Conservation (phyloP, 2,113 vertebrate species). For the Phylloscopus trochilus region DNA sequence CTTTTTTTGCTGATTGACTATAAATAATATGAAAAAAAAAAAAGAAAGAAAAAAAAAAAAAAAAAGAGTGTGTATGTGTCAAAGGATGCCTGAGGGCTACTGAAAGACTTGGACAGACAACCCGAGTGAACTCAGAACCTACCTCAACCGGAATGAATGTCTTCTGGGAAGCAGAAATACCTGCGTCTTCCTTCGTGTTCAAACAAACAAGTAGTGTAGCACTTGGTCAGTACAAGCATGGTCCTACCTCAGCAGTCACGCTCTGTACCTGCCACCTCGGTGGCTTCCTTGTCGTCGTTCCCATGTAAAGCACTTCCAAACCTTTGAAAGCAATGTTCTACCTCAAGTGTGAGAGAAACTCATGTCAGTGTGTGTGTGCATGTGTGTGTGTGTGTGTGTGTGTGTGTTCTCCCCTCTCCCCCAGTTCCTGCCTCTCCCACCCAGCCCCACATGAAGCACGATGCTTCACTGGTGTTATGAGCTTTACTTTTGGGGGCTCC, state of each 20-base stretch:
- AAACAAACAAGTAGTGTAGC: slow-evolving; percentile 62
- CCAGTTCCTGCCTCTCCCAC: slow-evolving; percentile 5
- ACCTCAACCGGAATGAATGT: slow-evolving; percentile 99
- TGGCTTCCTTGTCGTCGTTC: slow-evolving; percentile 28
- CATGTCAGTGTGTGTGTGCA: background rate
- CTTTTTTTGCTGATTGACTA: slow-evolving; percentile 68
- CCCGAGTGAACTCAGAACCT: slow-evolving; percentile 84
- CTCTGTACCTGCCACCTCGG: slow-evolving; percentile 68
- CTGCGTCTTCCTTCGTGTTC: slow-evolving; percentile 79
- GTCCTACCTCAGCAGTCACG: slow-evolving; percentile 92
- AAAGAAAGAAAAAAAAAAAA: slow-evolving; percentile 15
- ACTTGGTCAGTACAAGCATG: slow-evolving; percentile 79
- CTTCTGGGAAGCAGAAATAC: slow-evolving; percentile 80
- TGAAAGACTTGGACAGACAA: slow-evolving; percentile 76
- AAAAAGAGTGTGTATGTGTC: slow-evolving; percentile 56
- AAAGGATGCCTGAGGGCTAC: slow-evolving; percentile 73
- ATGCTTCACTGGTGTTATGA: slow-evolving; percentile 26
- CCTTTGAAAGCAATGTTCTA: slow-evolving; percentile 95
- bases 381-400: too few species aligned
- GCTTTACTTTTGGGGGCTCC: slow-evolving; percentile 54
- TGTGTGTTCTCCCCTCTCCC: background rate
- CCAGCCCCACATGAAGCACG: background rate
- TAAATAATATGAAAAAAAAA: slow-evolving; percentile 60
- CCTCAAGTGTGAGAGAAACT: slow-evolving; percentile 85
- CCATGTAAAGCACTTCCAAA: slow-evolving; percentile 90